phyloP scores from a whole-genome alignment of 2,888 invertebrate species.

The Dryococelus australis region DNA sequence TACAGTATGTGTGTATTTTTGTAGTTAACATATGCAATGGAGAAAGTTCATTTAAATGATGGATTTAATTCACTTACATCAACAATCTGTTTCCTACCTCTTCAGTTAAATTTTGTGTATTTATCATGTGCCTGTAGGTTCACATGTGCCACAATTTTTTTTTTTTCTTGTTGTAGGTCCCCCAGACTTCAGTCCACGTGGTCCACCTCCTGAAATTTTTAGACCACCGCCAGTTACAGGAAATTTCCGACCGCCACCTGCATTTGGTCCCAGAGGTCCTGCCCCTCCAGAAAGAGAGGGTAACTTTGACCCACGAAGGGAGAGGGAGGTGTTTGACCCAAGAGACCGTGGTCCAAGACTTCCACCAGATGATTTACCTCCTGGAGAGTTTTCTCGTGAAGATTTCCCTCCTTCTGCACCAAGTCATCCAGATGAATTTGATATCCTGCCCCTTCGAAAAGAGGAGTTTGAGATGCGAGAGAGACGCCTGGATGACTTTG shows the following conservation, averaged over 20 bases:
- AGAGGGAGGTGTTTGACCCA: constrained; percentile 55
- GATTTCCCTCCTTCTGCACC: constrained; percentile 55
- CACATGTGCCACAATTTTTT: no score
- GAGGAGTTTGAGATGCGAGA: constrained; percentile 42
- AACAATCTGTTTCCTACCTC: no score
- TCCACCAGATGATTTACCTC: constrained; percentile 34
- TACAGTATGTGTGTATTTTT: no score
- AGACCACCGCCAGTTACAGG: constrained; percentile 33
- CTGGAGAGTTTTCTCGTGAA: constrained; percentile 49
- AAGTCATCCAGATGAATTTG: constrained; percentile 44
- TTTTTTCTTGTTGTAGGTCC: neutral
- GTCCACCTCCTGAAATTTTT: constrained; percentile 40
- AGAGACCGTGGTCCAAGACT: constrained; percentile 50
- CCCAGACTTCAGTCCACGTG: constrained; percentile 41
- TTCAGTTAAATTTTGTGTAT: no score
- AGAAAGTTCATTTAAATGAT: no score
- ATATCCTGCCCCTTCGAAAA: constrained; percentile 39
- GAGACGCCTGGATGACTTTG: constrained; percentile 41
- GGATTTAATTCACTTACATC: no score
- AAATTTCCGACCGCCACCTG: constrained; percentile 31
- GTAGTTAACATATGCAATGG: no score
- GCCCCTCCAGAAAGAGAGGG: constrained; percentile 50
- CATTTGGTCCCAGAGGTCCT: constrained; percentile 26
- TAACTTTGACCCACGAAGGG: constrained; percentile 51
- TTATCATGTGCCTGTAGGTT: no score